phyloP scores from a whole-genome alignment of 2,888 invertebrate species.

The Corbicula japonica region DNA sequence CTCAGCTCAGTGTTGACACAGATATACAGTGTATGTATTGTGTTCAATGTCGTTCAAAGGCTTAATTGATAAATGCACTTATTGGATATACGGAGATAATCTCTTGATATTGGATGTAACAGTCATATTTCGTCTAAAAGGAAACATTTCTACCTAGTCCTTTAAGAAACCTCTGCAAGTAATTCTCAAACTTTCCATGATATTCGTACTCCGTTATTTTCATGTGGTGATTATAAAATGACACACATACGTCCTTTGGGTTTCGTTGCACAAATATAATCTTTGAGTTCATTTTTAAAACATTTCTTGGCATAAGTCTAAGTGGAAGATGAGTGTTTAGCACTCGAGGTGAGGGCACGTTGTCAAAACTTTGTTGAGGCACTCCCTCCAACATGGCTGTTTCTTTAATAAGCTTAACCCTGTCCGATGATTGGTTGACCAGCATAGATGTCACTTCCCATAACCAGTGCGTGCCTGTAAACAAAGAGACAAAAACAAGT shows the following conservation, averaged over 20 bases:
- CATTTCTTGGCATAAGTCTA: conserved; percentile 68
- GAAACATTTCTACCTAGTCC: conserved; percentile 60
- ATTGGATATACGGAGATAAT: too few species aligned
- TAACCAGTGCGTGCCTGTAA: conserved; percentile 75
- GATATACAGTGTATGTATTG: too few species aligned
- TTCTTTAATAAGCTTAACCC: conserved; percentile 71
- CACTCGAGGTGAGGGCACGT: conserved; percentile 66
- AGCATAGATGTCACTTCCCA: conserved; percentile 76
- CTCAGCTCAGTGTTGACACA: too few species aligned
- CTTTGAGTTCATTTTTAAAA: conserved; percentile 63
- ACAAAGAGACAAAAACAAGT: too few species aligned
- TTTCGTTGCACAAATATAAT: conserved; percentile 74
- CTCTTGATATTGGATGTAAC: too few species aligned
- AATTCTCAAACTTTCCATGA: conserved; percentile 67
- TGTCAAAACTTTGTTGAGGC: conserved; percentile 54
- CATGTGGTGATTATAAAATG: conserved; percentile 72
- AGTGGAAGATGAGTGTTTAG: conserved; percentile 71
- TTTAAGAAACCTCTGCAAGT: conserved; percentile 64
- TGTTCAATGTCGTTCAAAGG: too few species aligned
- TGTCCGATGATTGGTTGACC: conserved; percentile 64
- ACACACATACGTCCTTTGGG: conserved; percentile 75
- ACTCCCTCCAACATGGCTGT: conserved; percentile 72
- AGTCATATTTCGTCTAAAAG: too few species aligned
- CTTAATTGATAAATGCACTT: too few species aligned
- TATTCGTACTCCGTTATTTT: conserved; percentile 72